Evolutionary conservation across 2,888 invertebrate species (phyloP), one percentile per base, ranked within the genome.

Genomic region (Agapetus fuscipes): DNA sequence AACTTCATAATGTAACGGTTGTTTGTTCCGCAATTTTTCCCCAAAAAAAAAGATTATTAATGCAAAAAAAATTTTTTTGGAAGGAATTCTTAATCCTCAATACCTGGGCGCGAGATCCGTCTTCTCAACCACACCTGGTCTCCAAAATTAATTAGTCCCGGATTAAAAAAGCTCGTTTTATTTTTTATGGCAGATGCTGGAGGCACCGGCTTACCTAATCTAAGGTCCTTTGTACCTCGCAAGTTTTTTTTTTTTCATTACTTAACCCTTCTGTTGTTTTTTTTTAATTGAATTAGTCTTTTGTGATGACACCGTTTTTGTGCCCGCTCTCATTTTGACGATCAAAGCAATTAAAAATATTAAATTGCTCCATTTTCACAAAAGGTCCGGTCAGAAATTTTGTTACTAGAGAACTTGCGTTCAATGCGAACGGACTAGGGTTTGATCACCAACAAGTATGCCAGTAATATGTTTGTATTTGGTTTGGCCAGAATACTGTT

Each of bases 51-150:
- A n/a, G n/a, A n/a, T n/a, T n/a, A n/a, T n/a, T n/a, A n/a, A n/a
- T n/a, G n/a, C n/a, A n/a, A n/a, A n/a, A n/a, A n/a, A n/a, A n/a
- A n/a, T 20, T 20, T 20, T 9, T 20, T 20, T 20, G 20, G 9
- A 20, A 20, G 9, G 5, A 9, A 6, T 20, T 20, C 20, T 20
- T 6, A 39, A 34, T 20, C 34, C 25, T 30, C 34, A 30, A 34
- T 41, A 25, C 29, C 28, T 6, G 5, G 26, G 11, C 31, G 16
- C 17, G 20, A 35, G 38, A 40, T 40, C 32, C 43, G 33, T 41
- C 40, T 37, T 32, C 41, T 38, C 32, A 38, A 41, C 41, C 43
- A 41, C 46, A 46, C 46, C 46, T 46, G 46, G 40, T 41, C 30
- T 37, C 43, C 26, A 33, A 41, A 46, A 46, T 46, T 43, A 46